phyloP scores from a whole-genome alignment of 2,797 vertebrate species.

The Galagoides demidoff region DNA sequence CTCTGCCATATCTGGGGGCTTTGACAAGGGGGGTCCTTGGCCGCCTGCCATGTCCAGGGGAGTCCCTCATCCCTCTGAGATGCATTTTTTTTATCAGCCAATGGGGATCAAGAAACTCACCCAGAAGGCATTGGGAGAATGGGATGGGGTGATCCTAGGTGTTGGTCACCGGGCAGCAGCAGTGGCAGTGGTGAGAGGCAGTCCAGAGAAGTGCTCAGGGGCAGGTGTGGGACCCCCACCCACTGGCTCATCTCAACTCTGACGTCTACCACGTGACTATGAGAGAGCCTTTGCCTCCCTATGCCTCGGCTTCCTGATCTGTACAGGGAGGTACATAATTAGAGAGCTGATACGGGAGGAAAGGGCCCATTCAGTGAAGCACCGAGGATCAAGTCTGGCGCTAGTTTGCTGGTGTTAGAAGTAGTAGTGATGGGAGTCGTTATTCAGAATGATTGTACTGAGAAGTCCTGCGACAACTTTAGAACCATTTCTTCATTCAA shows the following conservation, averaged over 20 bases:
- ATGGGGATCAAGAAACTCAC: not conserved
- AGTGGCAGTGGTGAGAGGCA: no score
- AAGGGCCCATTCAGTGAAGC: not conserved
- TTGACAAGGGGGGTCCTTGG: not conserved
- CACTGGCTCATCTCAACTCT: not conserved
- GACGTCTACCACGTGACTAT: not conserved
- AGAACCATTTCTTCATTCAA: not conserved
- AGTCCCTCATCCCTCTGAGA: not conserved
- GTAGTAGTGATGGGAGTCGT: not conserved
- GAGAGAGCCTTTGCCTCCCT: not conserved
- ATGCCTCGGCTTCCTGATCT: not conserved
- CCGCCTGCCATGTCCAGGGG: not conserved
- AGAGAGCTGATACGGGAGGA: not conserved
- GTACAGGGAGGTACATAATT: not conserved
- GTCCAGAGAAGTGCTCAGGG: not conserved
- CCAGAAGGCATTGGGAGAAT: not conserved
- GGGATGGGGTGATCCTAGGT: no score
- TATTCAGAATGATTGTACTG: not conserved
- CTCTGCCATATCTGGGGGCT: not conserved
- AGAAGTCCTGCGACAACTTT: not conserved
- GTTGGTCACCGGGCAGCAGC: not conserved
- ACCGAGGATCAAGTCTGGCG: not conserved
- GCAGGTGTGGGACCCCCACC: fast-evolving
- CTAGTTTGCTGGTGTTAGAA: not conserved
- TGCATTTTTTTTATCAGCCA: not conserved